A percentile compares a stretch with the other conserved stretches of the same genome.
phyloP scores from a whole-genome alignment of 2,888 invertebrate species.

The Morinoia aosen region DNA sequence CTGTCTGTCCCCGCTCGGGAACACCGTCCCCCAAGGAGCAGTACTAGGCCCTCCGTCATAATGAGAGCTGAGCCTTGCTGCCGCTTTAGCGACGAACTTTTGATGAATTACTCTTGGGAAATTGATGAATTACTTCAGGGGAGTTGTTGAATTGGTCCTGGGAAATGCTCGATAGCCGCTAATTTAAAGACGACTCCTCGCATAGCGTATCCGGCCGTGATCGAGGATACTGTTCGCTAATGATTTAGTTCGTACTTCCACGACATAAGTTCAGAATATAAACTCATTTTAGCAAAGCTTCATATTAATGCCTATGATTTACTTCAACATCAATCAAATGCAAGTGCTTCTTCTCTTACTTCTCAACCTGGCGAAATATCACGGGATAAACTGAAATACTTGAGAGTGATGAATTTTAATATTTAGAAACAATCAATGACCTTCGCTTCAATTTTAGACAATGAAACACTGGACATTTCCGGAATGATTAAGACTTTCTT shows the following conservation, averaged over 20 bases:
- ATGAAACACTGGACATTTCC: too few relatives aligned
- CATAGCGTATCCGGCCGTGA: not conserved
- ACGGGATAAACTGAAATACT: too few relatives aligned
- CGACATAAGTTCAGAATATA: not conserved
- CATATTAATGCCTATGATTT: too few relatives aligned
- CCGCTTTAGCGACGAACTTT: conserved; percentile 34
- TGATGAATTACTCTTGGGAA: conserved; percentile 43
- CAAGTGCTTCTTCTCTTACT: too few relatives aligned
- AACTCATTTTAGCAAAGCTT: not conserved
- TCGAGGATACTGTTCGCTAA: not conserved
- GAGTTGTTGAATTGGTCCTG: not conserved
- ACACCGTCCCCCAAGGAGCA: not conserved
- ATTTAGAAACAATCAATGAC: not conserved
- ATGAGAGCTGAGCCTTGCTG: conserved; percentile 23
- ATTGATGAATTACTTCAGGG: not conserved
- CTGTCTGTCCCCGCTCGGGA: not conserved
- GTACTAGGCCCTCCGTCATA: not conserved
- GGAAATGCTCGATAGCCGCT: conserved; percentile 35
- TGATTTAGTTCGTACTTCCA: not conserved
- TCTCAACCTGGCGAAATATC: too few relatives aligned
- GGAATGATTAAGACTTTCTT: too few relatives aligned
- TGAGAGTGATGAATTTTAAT: not conserved
- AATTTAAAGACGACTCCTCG: not conserved
- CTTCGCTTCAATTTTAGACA: too few relatives aligned
- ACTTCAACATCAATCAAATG: too few relatives aligned